Base-by-base conservation (phyloP, 1,140 invertebrate species). In the Eupeodes corollae region DNA sequence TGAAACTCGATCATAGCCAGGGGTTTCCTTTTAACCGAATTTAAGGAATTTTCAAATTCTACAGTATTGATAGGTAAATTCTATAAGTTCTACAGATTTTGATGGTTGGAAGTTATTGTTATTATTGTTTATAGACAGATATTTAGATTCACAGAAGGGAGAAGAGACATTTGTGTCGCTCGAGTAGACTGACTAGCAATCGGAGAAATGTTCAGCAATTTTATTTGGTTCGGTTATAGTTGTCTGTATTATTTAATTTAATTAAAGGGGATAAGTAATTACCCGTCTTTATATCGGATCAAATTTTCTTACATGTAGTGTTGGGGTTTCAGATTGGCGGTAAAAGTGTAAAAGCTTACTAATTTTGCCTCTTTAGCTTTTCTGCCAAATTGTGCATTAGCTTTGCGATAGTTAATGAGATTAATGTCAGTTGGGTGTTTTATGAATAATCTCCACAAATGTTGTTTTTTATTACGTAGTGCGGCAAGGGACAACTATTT, bases 171-270 rank as follows among this genome's bases (percentile, higher is more conserved):
- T 47, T 30, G 30, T 18, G 30, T 51, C 49, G 16, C 15, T 18
- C 10, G 49, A 47, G 26, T 47, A 39, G 19, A 18, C 19, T 16
- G 21, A 50, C 37, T 35, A 50, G 37, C 16, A 42, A 38, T 18
- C 44, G 18, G 34, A 42, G 46, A 50, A 50, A 42, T n/a, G 11
- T 30, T 50, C 46, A 12, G 49, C 13, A 34, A 50, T 50, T 50
- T 44, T 41, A 35, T 18, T 13, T 21, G 12, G 40, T 37, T 3
- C 5, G 40, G 45, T 46, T 30, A 19, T 32, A 50, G 31, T n/a
- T 12, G 45, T 32, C 11, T 13, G 9, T 46, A 14, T 39, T 31
- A 46, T 40, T 15, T 39, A 46, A 21, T 34, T 19, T 26, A 21
- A 46, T 46, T 8, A 42, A 18, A 26, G 39, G 44, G 16, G 33